Evolutionary conservation across 1,140 invertebrate species (phyloP).

Genomic region (Pissodes strobi): DNA sequence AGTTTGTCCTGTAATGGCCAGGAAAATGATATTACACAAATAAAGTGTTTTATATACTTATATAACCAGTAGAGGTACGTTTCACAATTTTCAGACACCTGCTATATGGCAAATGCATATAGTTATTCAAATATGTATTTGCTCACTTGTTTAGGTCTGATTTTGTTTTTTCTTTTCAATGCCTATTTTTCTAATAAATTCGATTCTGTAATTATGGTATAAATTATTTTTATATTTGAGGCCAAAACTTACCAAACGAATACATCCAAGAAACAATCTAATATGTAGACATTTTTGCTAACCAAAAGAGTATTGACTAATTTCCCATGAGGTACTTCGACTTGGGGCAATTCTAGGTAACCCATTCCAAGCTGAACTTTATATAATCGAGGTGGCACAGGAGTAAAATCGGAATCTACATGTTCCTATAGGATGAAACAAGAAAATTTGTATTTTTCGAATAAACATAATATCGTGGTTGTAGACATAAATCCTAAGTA

Average conservation of each 20-base stretch:
- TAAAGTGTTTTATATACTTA: too few species aligned
- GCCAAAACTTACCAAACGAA: constrained; percentile 87
- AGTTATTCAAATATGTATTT: too few species aligned
- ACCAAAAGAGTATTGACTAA: constrained; percentile 76
- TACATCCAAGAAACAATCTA: constrained; percentile 95
- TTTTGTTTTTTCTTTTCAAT: too few species aligned
- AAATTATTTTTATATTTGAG: too few species aligned
- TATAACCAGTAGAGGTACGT: too few species aligned
- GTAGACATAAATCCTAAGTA: neutral
- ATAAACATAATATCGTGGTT: constrained; percentile 32
- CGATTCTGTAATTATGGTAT: too few species aligned
- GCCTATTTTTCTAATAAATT: too few species aligned
- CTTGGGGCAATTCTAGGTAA: constrained; percentile 96
- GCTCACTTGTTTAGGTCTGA: too few species aligned
- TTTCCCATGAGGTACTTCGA: constrained; percentile 79
- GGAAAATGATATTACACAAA: too few species aligned
- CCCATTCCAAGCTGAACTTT: constrained; percentile 97
- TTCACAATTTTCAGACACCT: too few species aligned
- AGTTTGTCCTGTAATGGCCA: too few species aligned
- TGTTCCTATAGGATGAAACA: constrained; percentile 67
- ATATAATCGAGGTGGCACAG: constrained; percentile 83
- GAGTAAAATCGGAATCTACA: constrained; percentile 77
- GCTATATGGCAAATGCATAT: too few species aligned
- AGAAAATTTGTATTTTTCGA: constrained; percentile 95
- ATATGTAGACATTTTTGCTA: constrained; percentile 95